Percentiles rank a stretch among this genome's conserved stretches.
These are phyloP conservation scores for Omphaloscelis lunosa DNA, from an alignment of 2,888 invertebrate species.

Conservation along the genomic window DNA sequence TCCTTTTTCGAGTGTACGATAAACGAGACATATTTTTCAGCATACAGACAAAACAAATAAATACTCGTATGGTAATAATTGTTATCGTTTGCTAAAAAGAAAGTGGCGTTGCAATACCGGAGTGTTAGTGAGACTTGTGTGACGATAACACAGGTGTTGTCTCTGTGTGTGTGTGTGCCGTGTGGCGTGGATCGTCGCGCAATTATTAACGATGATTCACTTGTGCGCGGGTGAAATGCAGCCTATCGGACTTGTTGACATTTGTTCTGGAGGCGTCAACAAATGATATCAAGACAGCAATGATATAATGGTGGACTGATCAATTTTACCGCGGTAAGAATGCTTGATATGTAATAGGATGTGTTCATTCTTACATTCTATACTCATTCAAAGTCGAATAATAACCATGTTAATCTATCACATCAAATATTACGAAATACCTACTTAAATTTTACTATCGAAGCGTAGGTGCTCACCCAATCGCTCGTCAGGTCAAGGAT, in stretches of 20 bases:
- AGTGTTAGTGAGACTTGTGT: conserved; percentile 77
- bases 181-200: conserved; percentile 89
- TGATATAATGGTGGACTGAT: conserved; percentile 89
- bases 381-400: conserved; percentile 7
- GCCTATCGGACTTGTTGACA: conserved; percentile 90
- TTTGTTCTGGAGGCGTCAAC: conserved; percentile 87
- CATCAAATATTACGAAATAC: conserved; percentile 29
- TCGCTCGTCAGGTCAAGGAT: conserved; percentile 45
- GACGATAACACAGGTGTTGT: conserved; percentile 86
- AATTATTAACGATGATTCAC: conserved; percentile 91
- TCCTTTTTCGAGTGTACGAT: conserved; percentile 72
- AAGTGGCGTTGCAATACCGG: conserved; percentile 71
- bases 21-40: conserved; percentile 74
- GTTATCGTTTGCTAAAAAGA: conserved; percentile 76
- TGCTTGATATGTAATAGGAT: conserved; percentile 4
- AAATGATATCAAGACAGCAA: conserved; percentile 86
- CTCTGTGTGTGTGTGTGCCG: conserved; percentile 80
- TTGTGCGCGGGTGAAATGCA: conserved; percentile 90
- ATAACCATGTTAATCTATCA: conserved; percentile 1
- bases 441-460: conserved; percentile 22
- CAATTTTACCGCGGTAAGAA: conserved; percentile 84
- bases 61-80: conserved; percentile 70
- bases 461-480: conserved; percentile 35
- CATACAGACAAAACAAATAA: conserved; percentile 77
- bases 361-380: conserved; percentile 16